Evolutionary conservation across 1,140 invertebrate species (phyloP), one percentile per base, ranked within the genome.

Genomic region (Diuraphis noxia): DNA sequence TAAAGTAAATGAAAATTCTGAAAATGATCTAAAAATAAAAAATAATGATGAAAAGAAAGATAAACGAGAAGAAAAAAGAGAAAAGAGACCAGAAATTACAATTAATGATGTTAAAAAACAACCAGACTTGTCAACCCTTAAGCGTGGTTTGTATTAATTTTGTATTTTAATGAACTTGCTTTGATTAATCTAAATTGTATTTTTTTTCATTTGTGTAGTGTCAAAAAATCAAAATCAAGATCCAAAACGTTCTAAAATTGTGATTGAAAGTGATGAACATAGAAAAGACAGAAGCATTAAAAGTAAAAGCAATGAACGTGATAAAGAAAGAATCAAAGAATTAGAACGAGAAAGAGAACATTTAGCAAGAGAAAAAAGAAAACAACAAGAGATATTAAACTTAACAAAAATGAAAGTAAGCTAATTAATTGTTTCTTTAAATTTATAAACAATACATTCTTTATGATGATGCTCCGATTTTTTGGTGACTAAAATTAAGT

Each of bases 21-120:
- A 92, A 63, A 77, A 84, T 72, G 30, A 77, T 23, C 72, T 25
- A 40, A 94, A 95, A 86, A 94, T 93, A 86, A 94, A 94, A 84
- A 94, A 94, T 38, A 93, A 93, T 0, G 94, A 94, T 13, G 93
- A 93, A 81, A 94, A 94, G 84, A 93, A 93, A 77, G 93, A 93
- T 82, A 93, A 93, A 92, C 93, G 93, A 5, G 94, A 94, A 23
- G 92, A 92, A 49, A 90, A 92, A 84, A 84, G 92, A 38, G 46
- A 90, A 84, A 89, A 77, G 34, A 84, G 91, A 43, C 79, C 92
- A 41, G 92, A 92, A 86, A 84, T 86, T 43, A 92, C 79, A 77
- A 92, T 84, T 56, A 87, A 88, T 38, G 87, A 88, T 81, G 85
- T 36, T 77, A 92, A 92, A 77, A 84, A 92, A 88, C 36, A 92